phyloP scores from a whole-genome alignment of 1,140 invertebrate genomes.

The Diabrotica virgifera region DNA sequence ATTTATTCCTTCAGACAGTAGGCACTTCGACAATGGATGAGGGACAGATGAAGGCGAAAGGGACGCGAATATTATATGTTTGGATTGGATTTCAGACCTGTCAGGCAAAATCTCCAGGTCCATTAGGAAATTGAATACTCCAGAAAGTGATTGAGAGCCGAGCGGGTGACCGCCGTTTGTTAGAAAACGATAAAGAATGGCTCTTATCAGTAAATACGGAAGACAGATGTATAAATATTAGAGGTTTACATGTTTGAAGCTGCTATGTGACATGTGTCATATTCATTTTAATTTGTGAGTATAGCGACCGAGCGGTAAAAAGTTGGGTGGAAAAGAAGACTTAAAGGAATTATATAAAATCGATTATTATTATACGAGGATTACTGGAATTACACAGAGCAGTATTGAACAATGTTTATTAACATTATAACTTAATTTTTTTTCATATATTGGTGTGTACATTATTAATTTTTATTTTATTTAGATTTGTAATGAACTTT shows the following conservation, averaged over 20 bases:
- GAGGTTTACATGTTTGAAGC: too few species aligned
- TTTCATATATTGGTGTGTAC: too few species aligned
- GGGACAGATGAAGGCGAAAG: conserved; percentile 3
- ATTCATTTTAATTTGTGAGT: neutral
- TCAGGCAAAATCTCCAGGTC: conserved; percentile 13
- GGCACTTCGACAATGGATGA: conserved; percentile 6
- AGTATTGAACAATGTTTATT: too few species aligned
- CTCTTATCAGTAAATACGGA: neutral
- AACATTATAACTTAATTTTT: too few species aligned
- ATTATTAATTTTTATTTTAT: too few species aligned
- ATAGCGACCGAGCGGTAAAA: neutral
- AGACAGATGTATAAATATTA: neutral
- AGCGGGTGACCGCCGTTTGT: neutral
- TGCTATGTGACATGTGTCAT: too few species aligned
- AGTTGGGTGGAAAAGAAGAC: too few species aligned
- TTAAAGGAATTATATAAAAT: too few species aligned
- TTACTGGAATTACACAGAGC: too few species aligned
- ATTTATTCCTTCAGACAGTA: conserved; percentile 8
- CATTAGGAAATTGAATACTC: conserved; percentile 17
- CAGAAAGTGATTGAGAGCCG: neutral
- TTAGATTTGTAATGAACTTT: too few species aligned
- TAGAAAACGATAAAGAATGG: neutral
- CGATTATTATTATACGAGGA: too few species aligned
- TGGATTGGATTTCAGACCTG: conserved; percentile 12
- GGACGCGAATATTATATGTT: conserved; percentile 14